phyloP scores from a whole-genome alignment of 1,140 invertebrate genomes.

The Drosophila guanche region DNA sequence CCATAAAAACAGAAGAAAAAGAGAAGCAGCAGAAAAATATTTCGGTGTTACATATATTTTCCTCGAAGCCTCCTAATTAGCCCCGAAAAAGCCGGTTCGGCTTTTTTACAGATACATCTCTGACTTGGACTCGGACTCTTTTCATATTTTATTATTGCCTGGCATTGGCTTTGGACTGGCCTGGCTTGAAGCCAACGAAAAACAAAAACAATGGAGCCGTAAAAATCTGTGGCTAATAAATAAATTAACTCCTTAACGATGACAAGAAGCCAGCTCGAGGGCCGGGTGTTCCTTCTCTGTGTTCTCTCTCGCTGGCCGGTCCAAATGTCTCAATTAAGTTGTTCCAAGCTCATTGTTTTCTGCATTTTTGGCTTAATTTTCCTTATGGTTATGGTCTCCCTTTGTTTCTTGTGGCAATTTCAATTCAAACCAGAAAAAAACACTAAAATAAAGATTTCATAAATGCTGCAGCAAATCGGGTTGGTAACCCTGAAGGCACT shows the following conservation, averaged over 20 bases:
- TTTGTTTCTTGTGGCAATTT: slow-evolving; percentile 66
- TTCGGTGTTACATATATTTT: slow-evolving; percentile 55
- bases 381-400: slow-evolving; percentile 58
- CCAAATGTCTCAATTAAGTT: slow-evolving; percentile 74
- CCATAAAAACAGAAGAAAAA: slow-evolving; percentile 45
- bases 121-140: slow-evolving; percentile 9
- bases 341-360: slow-evolving; percentile 75
- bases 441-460: slow-evolving; percentile 35
- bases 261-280: slow-evolving; percentile 53
- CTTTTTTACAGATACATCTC: too few species aligned
- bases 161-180: slow-evolving; percentile 16
- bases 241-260: slow-evolving; percentile 80
- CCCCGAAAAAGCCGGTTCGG: slow-evolving; percentile 49
- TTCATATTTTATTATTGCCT: slow-evolving; percentile 53
- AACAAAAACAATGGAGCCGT: slow-evolving; percentile 69
- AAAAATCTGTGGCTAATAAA: slow-evolving; percentile 74
- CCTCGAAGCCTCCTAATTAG: slow-evolving; percentile 54
- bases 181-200: slow-evolving; percentile 10
- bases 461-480: slow-evolving; percentile 28
- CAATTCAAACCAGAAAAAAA: slow-evolving; percentile 35
- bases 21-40: slow-evolving; percentile 38
- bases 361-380: slow-evolving; percentile 74
- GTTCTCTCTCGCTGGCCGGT: slow-evolving; percentile 14
- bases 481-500: slow-evolving; percentile 39
- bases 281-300: slow-evolving; percentile 12